A percentile compares a stretch with the other conserved stretches of the same genome.
phyloP scores from a whole-genome alignment of 2,888 invertebrate species.

The Monopis laevigella region DNA sequence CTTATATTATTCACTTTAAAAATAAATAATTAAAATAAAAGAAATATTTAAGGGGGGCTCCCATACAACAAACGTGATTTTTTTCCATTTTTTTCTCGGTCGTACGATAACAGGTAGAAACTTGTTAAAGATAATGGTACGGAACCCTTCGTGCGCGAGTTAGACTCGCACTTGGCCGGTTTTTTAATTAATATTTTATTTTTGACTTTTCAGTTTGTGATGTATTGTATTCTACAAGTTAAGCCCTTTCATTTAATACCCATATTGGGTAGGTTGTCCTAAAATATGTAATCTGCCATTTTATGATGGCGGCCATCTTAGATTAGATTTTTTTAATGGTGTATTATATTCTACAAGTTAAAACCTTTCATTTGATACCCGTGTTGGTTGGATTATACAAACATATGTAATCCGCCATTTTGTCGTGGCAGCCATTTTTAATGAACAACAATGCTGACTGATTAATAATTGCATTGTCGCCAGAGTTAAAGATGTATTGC shows the following conservation, averaged over 20 bases:
- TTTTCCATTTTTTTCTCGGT: background rate
- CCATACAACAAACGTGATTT: conserved; percentile 2
- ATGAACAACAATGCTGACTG: background rate
- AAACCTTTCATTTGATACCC: conserved; percentile 8
- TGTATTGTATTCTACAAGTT: conserved; percentile 5
- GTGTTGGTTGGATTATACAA: background rate
- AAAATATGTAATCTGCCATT: conserved; percentile 3
- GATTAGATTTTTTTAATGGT: conserved; percentile 4
- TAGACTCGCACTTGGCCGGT: background rate
- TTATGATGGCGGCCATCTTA: conserved; percentile 4
- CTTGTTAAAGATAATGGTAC: no score
- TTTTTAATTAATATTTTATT: background rate
- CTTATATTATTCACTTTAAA: conserved; percentile 3
- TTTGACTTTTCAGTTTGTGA: background rate
- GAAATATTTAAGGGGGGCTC: conserved; percentile 5
- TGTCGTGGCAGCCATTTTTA: background rate
- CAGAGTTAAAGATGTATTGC: background rate
- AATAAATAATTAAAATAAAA: conserved; percentile 8
- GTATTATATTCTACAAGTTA: conserved; percentile 6
- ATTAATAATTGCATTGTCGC: background rate
- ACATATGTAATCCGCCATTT: background rate
- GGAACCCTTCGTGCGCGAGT: background rate
- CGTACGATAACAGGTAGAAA: no score
- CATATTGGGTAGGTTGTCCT: background rate
- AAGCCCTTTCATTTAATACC: conserved; percentile 5